Evolutionary conservation across 2,113 vertebrate species (phyloP), one percentile per base, ranked within the genome.

Genomic region (Psittacara wagleri): DNA sequence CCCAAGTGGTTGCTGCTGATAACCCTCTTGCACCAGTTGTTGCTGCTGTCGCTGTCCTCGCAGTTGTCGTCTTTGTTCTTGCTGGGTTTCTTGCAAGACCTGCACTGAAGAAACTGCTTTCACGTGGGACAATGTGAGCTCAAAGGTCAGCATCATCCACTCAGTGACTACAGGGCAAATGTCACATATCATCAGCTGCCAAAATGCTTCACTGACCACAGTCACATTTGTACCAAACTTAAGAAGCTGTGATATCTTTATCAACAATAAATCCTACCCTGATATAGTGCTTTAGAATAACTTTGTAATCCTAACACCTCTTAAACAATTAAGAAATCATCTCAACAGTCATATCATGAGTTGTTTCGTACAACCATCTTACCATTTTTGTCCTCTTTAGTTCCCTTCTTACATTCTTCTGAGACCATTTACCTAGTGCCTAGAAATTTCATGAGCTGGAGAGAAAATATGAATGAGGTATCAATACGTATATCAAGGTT

Each of bases 131-230:
- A 61, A 83, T 79, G 31, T 49, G 75, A 90, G 48, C 39, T 19
- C 37, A 35, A 43, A 91, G 46, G 59, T 77, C 64, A 55, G 49
- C 64, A 77, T n/a, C 76, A 7, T 29, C 83, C 57, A 13, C 41
- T 16, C 11, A 13, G 6, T 20, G 59, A 17, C 25, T 20, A 6
- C 44, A 43, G 59, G 33, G 55, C 9, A 79, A 88, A 80, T 2
- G 1, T 48, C 66, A 37, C 25, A 2, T 6, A 2, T 9, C 24
- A 7, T 2, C 4, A 67, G 55, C 33, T 3, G 8, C 57, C 51
- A 80, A 77, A 86, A 39, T 14, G 8, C 48, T n/a, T 51, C 88
- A 13, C 1, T 31, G 83, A 5, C 0, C 5, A 5, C 83, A 48
- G 54, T 13, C 67, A 27, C 8, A 4, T 13, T 14, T 1, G 12